Conservation (phyloP, 2,888 invertebrate species). For the Lasioglossum lativentre region DNA sequence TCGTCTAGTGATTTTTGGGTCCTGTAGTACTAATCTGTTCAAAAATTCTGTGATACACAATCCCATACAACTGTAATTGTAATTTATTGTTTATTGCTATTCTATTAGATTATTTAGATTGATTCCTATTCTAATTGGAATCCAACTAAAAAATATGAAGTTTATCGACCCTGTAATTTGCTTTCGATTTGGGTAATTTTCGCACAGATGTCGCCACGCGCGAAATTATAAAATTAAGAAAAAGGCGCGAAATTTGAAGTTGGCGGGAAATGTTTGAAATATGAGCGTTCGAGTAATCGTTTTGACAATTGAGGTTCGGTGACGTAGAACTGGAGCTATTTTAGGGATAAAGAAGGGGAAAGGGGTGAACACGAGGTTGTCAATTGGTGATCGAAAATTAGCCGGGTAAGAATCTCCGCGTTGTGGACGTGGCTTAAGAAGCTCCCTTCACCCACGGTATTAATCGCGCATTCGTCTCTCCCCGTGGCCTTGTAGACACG, state of each 20-base stretch:
- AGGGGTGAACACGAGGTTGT: not conserved
- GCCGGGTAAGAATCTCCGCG: not conserved
- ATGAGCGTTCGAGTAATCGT: not conserved
- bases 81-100: not conserved
- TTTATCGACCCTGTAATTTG: not conserved
- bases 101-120: not conserved
- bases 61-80: not conserved
- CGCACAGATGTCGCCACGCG: slow-evolving; percentile 3
- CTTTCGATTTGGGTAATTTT: not conserved
- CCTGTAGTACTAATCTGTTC: not conserved
- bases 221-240: not conserved
- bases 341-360: not conserved
- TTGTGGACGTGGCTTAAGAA: slow-evolving; percentile 47
- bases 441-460: slow-evolving; percentile 66
- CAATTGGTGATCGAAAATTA: not conserved
- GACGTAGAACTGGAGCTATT: not conserved
- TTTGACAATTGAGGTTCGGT: not conserved
- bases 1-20: not conserved
- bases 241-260: too few relatives aligned
- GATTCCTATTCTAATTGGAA: not conserved
- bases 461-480: slow-evolving; percentile 67
- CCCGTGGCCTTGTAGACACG: slow-evolving; percentile 68
- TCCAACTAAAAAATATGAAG: not conserved
- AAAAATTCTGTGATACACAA: not conserved
- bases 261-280: not conserved